phyloP scores from a whole-genome alignment of 2,797 vertebrate species.

The Acropternis orthonyx region DNA sequence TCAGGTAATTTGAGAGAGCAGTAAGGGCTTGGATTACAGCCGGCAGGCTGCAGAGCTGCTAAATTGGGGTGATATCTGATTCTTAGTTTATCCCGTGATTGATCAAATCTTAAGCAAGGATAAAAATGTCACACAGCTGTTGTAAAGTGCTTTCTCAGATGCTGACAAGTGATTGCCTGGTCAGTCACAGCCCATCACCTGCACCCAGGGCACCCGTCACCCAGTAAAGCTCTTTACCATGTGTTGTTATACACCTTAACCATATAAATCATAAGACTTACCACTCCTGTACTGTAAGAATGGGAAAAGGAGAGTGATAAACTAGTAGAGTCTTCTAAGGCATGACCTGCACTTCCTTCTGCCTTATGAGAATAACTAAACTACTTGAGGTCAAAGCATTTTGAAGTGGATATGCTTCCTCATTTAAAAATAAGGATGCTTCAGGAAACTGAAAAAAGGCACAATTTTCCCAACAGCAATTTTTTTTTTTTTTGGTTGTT shows the following conservation, averaged over 20 bases:
- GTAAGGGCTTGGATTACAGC: background rate
- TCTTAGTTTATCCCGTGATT: background rate
- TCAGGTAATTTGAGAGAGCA: background rate
- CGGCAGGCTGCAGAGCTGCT: background rate
- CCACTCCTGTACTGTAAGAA: background rate
- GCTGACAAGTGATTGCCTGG: background rate
- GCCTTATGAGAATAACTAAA: background rate
- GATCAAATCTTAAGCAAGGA: background rate
- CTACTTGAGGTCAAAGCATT: background rate
- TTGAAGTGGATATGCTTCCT: background rate
- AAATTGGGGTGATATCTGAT: background rate
- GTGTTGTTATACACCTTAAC: background rate
- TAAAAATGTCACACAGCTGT: background rate
- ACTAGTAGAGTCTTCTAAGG: background rate
- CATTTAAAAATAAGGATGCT: slow-evolving; percentile 28
- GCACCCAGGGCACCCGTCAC: too few species aligned
- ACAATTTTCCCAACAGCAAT: background rate
- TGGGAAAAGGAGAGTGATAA: background rate
- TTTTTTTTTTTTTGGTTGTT: background rate
- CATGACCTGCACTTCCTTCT: background rate
- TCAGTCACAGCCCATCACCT: background rate
- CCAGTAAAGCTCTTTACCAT: background rate
- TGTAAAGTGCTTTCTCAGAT: background rate
- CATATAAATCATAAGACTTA: background rate
- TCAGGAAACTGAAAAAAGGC: background rate